These are phyloP conservation scores for Trachops cirrhosus DNA, from an alignment of 2,797 vertebrate species.

Conservation along the genomic window DNA sequence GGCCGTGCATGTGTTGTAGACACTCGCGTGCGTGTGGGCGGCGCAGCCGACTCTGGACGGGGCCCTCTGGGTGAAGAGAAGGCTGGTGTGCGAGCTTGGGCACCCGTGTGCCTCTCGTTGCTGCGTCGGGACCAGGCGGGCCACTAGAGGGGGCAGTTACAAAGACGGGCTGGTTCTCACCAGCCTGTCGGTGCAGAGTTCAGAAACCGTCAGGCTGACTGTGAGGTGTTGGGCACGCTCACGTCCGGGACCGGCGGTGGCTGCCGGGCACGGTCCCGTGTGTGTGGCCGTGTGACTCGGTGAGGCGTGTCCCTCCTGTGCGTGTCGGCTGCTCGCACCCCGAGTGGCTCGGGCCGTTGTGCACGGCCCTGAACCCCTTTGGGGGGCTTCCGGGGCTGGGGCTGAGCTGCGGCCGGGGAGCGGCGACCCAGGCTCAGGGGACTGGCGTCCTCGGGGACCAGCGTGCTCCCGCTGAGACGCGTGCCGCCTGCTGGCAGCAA, in stretches of 20 bases:
- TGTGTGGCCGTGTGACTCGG: rapidly evolving
- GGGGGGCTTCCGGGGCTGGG: not conserved
- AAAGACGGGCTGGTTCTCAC: not conserved
- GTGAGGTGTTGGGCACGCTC: not conserved
- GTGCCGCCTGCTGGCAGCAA: rapidly evolving
- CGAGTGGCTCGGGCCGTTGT: too few relatives aligned
- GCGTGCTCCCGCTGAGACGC: not conserved
- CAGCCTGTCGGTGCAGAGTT: not conserved
- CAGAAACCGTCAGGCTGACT: not conserved
- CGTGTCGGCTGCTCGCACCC: rapidly evolving
- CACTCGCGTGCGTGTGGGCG: not conserved
- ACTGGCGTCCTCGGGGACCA: not conserved
- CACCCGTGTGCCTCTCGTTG: not conserved
- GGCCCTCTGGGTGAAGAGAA: not conserved
- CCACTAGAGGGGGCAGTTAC: conserved; percentile 69
- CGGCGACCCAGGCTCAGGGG: too few relatives aligned
- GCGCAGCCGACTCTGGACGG: rapidly evolving
- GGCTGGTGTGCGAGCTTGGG: rapidly evolving
- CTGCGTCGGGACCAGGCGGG: not conserved
- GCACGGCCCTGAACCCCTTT: not conserved
- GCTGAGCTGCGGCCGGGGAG: not conserved
- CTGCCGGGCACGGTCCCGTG: rapidly evolving
- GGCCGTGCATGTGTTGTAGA: not conserved
- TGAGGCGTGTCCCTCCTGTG: rapidly evolving
- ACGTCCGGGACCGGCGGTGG: not conserved